phyloP scores from a whole-genome alignment of 2,888 invertebrate species.

The Xanthia togata region DNA sequence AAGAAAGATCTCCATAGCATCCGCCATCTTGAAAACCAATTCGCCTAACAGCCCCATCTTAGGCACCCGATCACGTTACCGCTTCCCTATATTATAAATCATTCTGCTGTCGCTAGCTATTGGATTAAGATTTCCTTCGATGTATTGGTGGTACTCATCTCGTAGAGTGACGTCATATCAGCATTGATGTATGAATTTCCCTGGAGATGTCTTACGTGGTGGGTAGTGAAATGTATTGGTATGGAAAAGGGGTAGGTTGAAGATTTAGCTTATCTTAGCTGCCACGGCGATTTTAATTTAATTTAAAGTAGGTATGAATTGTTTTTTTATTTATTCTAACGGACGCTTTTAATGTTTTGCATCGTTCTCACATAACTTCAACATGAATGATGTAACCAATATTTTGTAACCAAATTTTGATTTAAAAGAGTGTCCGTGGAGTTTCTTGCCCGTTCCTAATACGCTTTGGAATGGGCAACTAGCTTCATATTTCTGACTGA shows the following conservation, averaged over 20 bases:
- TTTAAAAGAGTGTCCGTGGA: no score
- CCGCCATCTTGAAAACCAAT: slow-evolving; percentile 25
- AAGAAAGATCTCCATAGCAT: not conserved
- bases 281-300: no score
- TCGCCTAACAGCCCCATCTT: slow-evolving; percentile 70
- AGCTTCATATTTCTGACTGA: no score
- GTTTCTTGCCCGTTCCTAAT: no score
- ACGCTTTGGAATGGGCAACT: no score
- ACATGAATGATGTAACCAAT: no score
- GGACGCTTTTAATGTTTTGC: no score
- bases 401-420: no score
- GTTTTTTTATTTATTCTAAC: no score
- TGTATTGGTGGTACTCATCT: slow-evolving; percentile 78
- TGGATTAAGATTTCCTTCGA: slow-evolving; percentile 87
- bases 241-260: slow-evolving; percentile 31
- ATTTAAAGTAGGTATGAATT: no score
- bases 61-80: slow-evolving; percentile 75
- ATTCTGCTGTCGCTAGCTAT: slow-evolving; percentile 86
- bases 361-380: no score
- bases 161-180: slow-evolving; percentile 77
- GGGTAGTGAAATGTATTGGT: slow-evolving; percentile 59
- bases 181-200: slow-evolving; percentile 81
- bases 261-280: no score
- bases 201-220: slow-evolving; percentile 70
- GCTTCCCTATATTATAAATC: slow-evolving; percentile 86